phyloP scores from a whole-genome alignment of 1,140 invertebrate species.

The Drosophila pallidifrons region DNA sequence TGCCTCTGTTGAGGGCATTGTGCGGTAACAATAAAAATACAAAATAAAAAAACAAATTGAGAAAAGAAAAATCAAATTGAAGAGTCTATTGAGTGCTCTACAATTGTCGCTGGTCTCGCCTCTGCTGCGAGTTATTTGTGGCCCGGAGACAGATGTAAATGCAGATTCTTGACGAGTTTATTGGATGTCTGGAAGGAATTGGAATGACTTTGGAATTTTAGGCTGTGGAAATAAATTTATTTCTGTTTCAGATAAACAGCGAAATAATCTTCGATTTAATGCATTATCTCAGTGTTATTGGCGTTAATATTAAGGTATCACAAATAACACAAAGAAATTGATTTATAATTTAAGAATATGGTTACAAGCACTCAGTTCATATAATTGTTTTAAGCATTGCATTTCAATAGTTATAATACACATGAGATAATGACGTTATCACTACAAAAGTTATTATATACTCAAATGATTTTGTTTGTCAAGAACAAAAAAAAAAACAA shows the following conservation, averaged over 20 bases:
- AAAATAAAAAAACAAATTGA: conserved; percentile 15
- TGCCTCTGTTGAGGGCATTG: conserved; percentile 65
- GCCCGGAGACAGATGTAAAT: not conserved
- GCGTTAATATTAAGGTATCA: too few species aligned
- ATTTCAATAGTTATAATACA: too few species aligned
- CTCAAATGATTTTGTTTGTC: too few species aligned
- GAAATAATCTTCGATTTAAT: not conserved
- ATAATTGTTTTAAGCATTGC: too few species aligned
- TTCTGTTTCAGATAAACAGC: not conserved
- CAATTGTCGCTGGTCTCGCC: conserved; percentile 29
- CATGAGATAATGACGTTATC: too few species aligned
- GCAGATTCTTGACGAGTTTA: not conserved
- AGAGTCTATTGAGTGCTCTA: conserved; percentile 50
- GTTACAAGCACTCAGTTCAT: too few species aligned
- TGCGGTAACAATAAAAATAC: conserved; percentile 56
- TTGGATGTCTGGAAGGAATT: not conserved
- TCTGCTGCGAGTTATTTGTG: conserved; percentile 6
- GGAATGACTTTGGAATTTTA: not conserved
- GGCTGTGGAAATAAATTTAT: not conserved
- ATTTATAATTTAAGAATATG: too few species aligned
- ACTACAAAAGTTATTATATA: too few species aligned
- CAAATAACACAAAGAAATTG: too few species aligned
- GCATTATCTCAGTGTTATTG: not conserved
- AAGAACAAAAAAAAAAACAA: too few species aligned
- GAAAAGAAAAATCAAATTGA: too few species aligned